Percentiles rank a stretch among this genome's conserved stretches.
phyloP scores from a whole-genome alignment of 2,113 vertebrate species.

The Sinocyclocheilus maitianheensis region DNA sequence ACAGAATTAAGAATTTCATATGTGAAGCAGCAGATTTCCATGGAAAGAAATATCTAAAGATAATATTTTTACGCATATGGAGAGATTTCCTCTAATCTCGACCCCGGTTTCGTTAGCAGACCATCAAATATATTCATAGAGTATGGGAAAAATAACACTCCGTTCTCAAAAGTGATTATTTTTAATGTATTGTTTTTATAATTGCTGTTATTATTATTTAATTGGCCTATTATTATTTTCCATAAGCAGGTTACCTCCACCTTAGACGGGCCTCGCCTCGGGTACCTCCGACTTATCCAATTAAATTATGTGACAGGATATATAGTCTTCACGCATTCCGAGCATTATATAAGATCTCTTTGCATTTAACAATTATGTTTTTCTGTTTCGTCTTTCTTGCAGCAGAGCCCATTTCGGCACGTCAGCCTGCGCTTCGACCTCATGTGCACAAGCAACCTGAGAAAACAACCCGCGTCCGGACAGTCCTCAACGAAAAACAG shows the following conservation, averaged over 20 bases:
- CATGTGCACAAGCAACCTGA: conserved; percentile 98
- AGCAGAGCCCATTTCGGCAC: conserved; percentile 98
- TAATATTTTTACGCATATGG: not conserved
- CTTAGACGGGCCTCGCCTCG: not conserved
- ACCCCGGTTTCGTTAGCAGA: not conserved
- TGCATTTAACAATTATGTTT: not conserved
- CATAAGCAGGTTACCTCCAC: not conserved
- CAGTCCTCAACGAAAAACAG: conserved; percentile 98
- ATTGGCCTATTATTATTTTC: not conserved
- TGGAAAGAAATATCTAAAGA: not conserved
- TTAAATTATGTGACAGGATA: not conserved
- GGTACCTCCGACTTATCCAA: not conserved
- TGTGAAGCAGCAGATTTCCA: not conserved
- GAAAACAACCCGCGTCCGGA: conserved; percentile 96
- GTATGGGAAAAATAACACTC: not conserved
- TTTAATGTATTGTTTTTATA: not conserved
- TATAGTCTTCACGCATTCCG: not conserved
- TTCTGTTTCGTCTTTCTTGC: conserved; percentile 64
- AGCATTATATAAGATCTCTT: conserved; percentile 9
- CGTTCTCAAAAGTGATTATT: not conserved
- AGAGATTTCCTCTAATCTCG: not conserved
- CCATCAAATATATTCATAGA: not conserved
- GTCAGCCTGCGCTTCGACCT: conserved; percentile 91
- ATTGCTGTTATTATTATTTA: not conserved
- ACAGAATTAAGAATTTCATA: not conserved